Evolutionary conservation across 1,140 invertebrate genomes (phyloP).

Genomic region (Stegodyphus mimosarum): DNA sequence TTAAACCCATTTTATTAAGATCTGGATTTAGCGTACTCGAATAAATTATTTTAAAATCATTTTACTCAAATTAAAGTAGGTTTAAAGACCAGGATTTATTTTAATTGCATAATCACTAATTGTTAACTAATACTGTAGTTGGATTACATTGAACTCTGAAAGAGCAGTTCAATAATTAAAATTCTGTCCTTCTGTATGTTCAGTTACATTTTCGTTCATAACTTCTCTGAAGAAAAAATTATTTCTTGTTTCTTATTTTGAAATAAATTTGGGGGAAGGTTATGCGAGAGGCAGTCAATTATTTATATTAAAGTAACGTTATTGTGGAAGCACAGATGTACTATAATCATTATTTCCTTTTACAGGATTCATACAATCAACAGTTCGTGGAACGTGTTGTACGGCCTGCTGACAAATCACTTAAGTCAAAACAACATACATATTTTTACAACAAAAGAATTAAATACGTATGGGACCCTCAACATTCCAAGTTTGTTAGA

Average conservation of each 20-base stretch:
- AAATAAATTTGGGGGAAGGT: neutral
- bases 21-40: too few relatives aligned
- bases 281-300: neutral
- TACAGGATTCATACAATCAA: slow-evolving; percentile 56
- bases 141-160: too few relatives aligned
- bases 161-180: too few relatives aligned
- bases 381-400: slow-evolving; percentile 61
- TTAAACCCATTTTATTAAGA: too few relatives aligned
- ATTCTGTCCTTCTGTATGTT: too few relatives aligned
- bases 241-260: neutral
- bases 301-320: neutral
- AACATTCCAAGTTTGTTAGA: slow-evolving; percentile 64
- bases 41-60: too few relatives aligned
- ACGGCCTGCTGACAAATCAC: neutral
- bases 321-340: neutral
- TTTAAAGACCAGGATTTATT: too few relatives aligned
- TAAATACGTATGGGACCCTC: slow-evolving; percentile 68
- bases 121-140: too few relatives aligned
- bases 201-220: too few relatives aligned
- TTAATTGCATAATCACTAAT: too few relatives aligned
- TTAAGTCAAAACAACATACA: slow-evolving; percentile 14
- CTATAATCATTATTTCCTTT: neutral
- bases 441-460: slow-evolving; percentile 68
- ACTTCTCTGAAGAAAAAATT: neutral
- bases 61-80: too few relatives aligned